Evolutionary conservation across 2,888 invertebrate genomes (phyloP), one percentile per base, ranked within the genome.

Genomic region (Bellardia bayeri): DNA sequence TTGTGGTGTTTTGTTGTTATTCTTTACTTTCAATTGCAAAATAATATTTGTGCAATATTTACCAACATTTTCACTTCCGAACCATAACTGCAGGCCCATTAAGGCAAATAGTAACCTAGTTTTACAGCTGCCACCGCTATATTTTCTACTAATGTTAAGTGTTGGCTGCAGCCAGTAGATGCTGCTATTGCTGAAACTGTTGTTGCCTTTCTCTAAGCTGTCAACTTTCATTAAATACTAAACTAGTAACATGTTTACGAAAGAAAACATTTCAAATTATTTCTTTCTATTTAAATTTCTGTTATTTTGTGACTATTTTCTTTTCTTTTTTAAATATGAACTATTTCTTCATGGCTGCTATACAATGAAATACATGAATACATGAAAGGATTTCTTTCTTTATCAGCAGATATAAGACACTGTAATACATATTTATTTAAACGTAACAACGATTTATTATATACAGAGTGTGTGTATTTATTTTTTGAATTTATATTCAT

Each of bases 391-490:
- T 84, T 91, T 91, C 91, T 84, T 91, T 91, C 91, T 91, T 91
- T 91, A 91, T 91, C 91, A 91, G 90, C 84, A 92, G 91, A 91
- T 91, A 90, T 91, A 91, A 91, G 91, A 90, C 56, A 49, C 88
- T 85, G 68, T 79, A 72, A 84, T 87, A n/a, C n/a, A n/a, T n/a
- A 87, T 87, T 87, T 87, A 82, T 85, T 87, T 87, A 87, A 87
- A 82, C 85, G 82, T 74, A 85, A 85, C 74, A 79, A 82, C 74
- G 64, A 85, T 85, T 87, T 82, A 82, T 79, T 84, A 68, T 64
- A 58, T 42, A 23, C 23, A 37, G 69, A 68, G 9, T 13, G 63
- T 7, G 7, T 37, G 63, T 63, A 68, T 72, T 80, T 80, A 9
- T 84, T 83, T 82, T 76, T 58, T 71, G 71, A 61, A 84, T 84